Evolutionary conservation across 1,140 invertebrate genomes (phyloP), one percentile per base, ranked within the genome.

Genomic region (Ridgeia piscesae): DNA sequence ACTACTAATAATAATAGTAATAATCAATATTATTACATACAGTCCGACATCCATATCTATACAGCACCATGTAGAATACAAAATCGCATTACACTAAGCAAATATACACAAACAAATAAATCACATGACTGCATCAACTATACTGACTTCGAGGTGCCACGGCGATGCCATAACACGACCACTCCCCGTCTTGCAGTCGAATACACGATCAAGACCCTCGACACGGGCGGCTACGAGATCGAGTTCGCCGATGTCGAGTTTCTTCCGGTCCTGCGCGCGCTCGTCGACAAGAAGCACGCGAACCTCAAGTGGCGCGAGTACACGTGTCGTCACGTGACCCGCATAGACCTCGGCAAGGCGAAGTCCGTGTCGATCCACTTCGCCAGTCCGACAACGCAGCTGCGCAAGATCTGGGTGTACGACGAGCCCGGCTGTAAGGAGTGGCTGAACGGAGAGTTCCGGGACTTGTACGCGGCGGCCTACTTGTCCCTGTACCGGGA

Each of bases 141-240:
- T 42, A 42, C 42, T 11, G 42, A 11, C 42, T 42, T 11, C 42
- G 42, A 6, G 4, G 4, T 42, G 42, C 58, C 58, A 77, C 27
- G 14, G 14, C 58, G 21, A 11, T 11, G 48, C 48, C 0, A 50
- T 50, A 50, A 50, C 48, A 50, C 21, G 48, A 50, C 48, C 48
- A 50, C 8, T 21, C 4, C 27, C 58, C 58, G 27, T 77, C 2
- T 91, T 91, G 34, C 91, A 92, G 91, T 35, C 11, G 33, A 35
- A 4, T 92, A 89, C 42, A 92, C 92, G 89, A 89, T 92, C 21
- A 92, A 92, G 88, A 92, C 34, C 2, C 92, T 92, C 31, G 34
- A 92, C 88, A 92, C 35, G 88, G 92, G 92, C 14, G 92, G 92
- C 33, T 42, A 42, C 34, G 92, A 92, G 88, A 92, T 92, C 92